Evolutionary conservation across 2,113 vertebrate genomes (phyloP), one percentile per base, ranked within the genome.

Genomic region (Heterotis niloticus): DNA sequence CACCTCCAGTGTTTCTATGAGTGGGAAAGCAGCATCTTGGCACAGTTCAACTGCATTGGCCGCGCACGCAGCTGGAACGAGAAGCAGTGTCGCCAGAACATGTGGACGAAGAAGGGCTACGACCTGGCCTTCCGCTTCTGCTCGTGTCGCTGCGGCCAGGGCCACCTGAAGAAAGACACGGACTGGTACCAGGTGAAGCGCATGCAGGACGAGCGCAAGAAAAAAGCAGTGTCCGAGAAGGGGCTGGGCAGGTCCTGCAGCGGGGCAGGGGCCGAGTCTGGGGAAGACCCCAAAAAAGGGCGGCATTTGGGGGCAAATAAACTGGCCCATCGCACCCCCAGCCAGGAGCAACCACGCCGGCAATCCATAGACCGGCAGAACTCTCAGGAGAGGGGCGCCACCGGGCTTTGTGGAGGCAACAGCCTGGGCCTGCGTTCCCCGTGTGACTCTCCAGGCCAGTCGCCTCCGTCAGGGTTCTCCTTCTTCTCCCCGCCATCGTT

Each of bases 21-120:
- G 88, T 99, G 98, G 98, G 98, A 99, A 85, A 99, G 96, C 92
- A 98, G 96, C 90, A 99, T 99, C 88, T 93, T 99, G 0, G 95
- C 95, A 18, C 98, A 99, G 91, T 99, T 99, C 89, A 99, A 98
- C 88, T 99, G 97, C 89, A 99, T 99, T 1, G 97, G 98, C 81
- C 93, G 97, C 0, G 98, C 97, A 0, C 94, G 98, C 71, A 98
- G 96, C 84, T 99, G 98, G 98, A 99, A 99, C 0, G 98, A 99
- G 88, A 99, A 99, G 89, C 97, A 99, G 88, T 99, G 98, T 88
- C 93, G 98, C 71, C 98, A 99, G 87, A 99, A 99, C 89, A 99
- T 99, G 98, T 99, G 98, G 98, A 99, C 97, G 68, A 99, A 99
- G 91, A 99, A 99, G 83, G 98, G 98, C 70, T 99, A 99, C 0